Percentiles rank a stretch among this genome's conserved stretches.
Evolutionary conservation across 2,888 invertebrate species (phyloP).

Genomic region (Clepsis dumicolana): DNA sequence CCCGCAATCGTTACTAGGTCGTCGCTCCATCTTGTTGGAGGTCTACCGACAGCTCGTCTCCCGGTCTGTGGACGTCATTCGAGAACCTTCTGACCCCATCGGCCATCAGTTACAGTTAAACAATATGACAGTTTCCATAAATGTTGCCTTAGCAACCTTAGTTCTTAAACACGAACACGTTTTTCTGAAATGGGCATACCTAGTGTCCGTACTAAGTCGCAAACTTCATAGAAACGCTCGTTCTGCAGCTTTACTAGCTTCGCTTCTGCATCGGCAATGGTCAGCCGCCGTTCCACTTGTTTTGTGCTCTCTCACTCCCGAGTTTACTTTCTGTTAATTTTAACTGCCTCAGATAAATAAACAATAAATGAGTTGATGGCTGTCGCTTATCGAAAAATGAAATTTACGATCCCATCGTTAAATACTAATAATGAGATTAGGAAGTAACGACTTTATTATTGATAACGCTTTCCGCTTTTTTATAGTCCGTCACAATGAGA

Average conservation of each 20-base stretch:
- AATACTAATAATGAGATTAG: constrained; percentile 42
- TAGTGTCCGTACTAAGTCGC: no score
- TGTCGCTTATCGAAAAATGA: constrained; percentile 39
- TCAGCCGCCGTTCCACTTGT: constrained; percentile 8
- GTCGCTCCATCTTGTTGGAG: no score
- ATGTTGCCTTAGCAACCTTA: no score
- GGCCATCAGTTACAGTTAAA: no score
- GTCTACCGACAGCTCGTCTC: no score
- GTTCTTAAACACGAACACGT: no score
- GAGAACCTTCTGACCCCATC: no score
- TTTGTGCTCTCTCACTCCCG: constrained; percentile 54
- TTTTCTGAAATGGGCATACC: no score
- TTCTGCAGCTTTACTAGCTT: not conserved
- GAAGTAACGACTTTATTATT: constrained; percentile 34
- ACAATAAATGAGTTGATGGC: constrained; percentile 40
- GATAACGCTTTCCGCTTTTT: constrained; percentile 36
- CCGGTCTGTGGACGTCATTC: no score
- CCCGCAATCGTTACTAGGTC: no score
- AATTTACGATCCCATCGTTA: constrained; percentile 37
- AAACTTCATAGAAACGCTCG: no score
- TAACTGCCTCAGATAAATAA: constrained; percentile 51
- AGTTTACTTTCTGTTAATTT: constrained; percentile 52
- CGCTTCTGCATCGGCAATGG: not conserved
- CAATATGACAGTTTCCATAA: no score
- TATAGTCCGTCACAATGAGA: constrained; percentile 8